These are phyloP conservation scores for Caiman crocodilus DNA, from an alignment of 2,797 vertebrate species.

Conservation along the genomic window DNA sequence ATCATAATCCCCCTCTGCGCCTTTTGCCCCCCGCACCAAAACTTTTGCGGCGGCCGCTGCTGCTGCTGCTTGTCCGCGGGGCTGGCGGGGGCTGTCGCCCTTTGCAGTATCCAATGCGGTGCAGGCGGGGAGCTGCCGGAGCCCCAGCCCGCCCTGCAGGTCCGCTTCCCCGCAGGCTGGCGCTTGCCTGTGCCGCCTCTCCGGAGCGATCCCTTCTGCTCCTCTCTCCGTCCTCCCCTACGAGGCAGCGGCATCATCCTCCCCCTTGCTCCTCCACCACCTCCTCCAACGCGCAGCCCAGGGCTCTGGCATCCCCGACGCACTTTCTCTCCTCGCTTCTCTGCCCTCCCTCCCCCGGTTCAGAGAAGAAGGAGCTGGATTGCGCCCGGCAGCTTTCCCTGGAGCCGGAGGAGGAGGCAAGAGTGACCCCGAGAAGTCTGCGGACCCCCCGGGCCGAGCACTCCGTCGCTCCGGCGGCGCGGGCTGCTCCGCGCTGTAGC, in stretches of 20 bases:
- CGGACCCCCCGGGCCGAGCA: slow-evolving; percentile 50
- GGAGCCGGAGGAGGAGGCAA: slow-evolving; percentile 15
- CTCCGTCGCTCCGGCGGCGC: slow-evolving; percentile 36
- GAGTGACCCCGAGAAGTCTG: slow-evolving; percentile 15
- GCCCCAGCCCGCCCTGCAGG: slow-evolving; percentile 25
- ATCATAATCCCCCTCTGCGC: slow-evolving; percentile 65
- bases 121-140: slow-evolving; percentile 30
- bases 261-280: slow-evolving; percentile 75
- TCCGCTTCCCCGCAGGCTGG: slow-evolving; percentile 40
- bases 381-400: background rate
- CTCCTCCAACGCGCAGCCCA: slow-evolving; percentile 75
- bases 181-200: slow-evolving; percentile 41
- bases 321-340: slow-evolving; percentile 58
- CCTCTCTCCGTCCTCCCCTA: slow-evolving; percentile 74
- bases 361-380: background rate
- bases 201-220: slow-evolving; percentile 53
- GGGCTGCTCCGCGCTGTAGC: slow-evolving; percentile 81
- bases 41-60: slow-evolving; percentile 48
- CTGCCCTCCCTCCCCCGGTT: slow-evolving; percentile 17
- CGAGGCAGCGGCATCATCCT: slow-evolving; percentile 80
- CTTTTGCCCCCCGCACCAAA: slow-evolving; percentile 67
- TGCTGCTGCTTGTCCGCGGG: slow-evolving; percentile 38
- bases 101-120: background rate
- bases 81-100: slow-evolving; percentile 33
- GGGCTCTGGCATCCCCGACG: slow-evolving; percentile 79